A percentile compares a stretch with the other conserved stretches of the same genome.
Conservation (phyloP, 2,113 vertebrate species). For the Plestiodon gilberti region DNA sequence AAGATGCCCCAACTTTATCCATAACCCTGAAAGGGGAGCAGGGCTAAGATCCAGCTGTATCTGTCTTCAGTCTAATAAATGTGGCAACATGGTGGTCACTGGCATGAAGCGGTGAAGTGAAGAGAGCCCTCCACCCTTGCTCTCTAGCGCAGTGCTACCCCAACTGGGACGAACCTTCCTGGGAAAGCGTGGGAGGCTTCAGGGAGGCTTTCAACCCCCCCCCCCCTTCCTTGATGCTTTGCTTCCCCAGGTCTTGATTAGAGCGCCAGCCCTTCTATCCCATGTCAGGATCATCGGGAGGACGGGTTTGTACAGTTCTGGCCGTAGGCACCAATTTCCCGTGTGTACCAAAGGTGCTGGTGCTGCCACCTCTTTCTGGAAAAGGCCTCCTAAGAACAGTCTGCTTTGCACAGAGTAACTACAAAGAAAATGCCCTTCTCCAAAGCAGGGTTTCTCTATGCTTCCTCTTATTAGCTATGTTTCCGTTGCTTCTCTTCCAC, state of each 20-base stretch:
- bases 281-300: not conserved
- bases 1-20: conserved; percentile 54
- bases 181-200: not conserved
- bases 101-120: conserved; percentile 33
- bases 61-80: conserved; percentile 22
- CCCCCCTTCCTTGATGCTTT: not conserved
- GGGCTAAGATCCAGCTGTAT: conserved; percentile 46
- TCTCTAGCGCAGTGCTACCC: not conserved
- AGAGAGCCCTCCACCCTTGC: not conserved
- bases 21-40: conserved; percentile 56
- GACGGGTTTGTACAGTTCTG: not conserved
- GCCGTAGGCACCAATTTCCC: not conserved
- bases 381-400: not conserved
- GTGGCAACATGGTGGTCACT: conserved; percentile 51
- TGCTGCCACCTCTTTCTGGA: not conserved
- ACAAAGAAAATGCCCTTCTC: not conserved
- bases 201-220: not conserved
- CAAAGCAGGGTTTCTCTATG: not conserved
- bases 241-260: not conserved
- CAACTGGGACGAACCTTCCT: not conserved
- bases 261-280: not conserved
- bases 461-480: not conserved
- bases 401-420: not conserved
- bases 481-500: not conserved
- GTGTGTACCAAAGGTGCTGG: not conserved